These are phyloP conservation scores for Poeciliopsis retropinna DNA, from an alignment of 2,113 vertebrate species.

Conservation along the genomic window DNA sequence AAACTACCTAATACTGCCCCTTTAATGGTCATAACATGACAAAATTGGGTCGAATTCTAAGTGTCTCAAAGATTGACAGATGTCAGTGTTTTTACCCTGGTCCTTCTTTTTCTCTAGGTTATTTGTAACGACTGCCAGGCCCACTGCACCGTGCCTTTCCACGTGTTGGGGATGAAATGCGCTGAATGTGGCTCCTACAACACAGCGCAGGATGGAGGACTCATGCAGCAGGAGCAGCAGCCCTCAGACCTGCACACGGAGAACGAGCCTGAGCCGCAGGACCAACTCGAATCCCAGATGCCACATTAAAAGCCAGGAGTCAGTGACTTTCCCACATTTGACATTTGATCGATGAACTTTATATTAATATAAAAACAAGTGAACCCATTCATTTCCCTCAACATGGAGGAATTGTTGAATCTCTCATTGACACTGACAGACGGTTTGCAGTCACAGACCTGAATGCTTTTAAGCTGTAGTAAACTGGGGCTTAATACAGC, in stretches of 20 bases:
- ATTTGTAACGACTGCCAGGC: conserved; percentile 93
- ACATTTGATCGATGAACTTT: conserved; percentile 7
- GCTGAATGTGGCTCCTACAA: conserved; percentile 90
- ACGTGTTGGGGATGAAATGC: conserved; percentile 95
- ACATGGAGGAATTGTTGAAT: neutral
- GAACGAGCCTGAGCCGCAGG: conserved; percentile 27
- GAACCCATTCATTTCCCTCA: conserved; percentile 4
- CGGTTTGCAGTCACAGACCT: neutral
- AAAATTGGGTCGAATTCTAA: neutral
- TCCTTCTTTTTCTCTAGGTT: conserved; percentile 76
- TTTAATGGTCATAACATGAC: neutral
- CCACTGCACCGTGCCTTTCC: conserved; percentile 88
- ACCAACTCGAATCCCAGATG: conserved; percentile 10
- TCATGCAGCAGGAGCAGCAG: conserved; percentile 55
- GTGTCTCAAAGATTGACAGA: neutral
- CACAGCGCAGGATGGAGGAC: conserved; percentile 87
- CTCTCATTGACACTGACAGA: neutral
- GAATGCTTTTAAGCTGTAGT: conserved; percentile 1
- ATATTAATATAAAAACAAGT: neutral
- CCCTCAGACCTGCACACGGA: conserved; percentile 15
- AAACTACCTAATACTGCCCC: too few species aligned
- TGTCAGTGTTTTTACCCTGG: neutral
- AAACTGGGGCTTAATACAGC: neutral
- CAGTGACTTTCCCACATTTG: neutral
- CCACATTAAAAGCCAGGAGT: neutral